Conservation (phyloP, 2,888 invertebrate species). For the Seira sanloemensis region DNA sequence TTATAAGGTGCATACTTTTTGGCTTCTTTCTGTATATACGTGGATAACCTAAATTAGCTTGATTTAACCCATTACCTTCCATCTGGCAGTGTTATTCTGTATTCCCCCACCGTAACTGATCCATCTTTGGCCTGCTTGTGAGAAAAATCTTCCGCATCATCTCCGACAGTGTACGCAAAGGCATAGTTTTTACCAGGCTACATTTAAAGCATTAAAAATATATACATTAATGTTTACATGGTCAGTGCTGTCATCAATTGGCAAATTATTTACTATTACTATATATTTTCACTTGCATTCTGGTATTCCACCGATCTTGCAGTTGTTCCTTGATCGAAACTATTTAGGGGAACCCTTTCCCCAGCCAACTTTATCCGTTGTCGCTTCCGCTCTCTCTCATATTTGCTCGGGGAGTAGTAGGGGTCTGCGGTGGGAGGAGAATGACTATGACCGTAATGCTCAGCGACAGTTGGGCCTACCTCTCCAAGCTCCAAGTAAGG, state of each 20-base stretch:
- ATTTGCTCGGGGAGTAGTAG: conserved; percentile 50
- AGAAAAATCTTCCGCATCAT: conserved; percentile 79
- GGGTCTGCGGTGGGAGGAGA: conserved; percentile 42
- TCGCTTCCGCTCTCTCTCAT: conserved; percentile 35
- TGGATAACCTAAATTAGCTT: not conserved
- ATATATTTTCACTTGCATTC: no score
- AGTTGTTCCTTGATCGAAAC: not conserved
- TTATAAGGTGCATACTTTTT: not conserved
- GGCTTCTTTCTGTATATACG: not conserved
- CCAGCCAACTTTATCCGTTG: conserved; percentile 27
- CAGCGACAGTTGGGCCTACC: conserved; percentile 18
- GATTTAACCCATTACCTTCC: conserved; percentile 52
- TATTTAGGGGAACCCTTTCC: not conserved
- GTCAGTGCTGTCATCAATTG: no score
- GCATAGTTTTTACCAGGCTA: conserved; percentile 73
- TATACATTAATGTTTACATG: no score
- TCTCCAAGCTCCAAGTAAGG: conserved; percentile 32
- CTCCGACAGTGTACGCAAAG: conserved; percentile 72
- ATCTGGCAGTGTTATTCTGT: conserved; percentile 77
- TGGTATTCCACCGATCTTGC: no score
- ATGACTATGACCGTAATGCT: conserved; percentile 47
- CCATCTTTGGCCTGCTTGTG: conserved; percentile 82
- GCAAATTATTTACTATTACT: no score
- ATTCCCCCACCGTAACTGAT: conserved; percentile 81
- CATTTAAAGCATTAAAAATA: no score